phyloP scores from a whole-genome alignment of 2,888 invertebrate genomes.

The Orthosia gracilis region DNA sequence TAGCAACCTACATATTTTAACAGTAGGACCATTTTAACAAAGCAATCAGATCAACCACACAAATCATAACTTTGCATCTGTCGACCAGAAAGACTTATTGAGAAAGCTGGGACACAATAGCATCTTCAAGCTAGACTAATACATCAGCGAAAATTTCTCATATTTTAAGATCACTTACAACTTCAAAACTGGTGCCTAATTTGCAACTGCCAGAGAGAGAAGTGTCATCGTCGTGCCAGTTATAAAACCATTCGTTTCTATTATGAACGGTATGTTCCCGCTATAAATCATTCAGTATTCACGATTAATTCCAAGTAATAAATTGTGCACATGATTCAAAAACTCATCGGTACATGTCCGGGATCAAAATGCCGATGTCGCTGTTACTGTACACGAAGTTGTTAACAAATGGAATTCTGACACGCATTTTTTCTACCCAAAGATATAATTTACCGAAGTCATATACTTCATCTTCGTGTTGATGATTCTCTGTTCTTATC shows the following conservation, averaged over 20 bases:
- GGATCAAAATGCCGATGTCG: constrained; percentile 40
- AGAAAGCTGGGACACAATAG: constrained; percentile 5
- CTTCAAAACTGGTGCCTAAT: constrained; percentile 10
- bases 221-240: constrained; percentile 15
- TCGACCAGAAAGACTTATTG: background rate
- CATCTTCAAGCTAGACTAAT: background rate
- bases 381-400: constrained; percentile 11
- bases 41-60: background rate
- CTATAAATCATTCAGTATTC: constrained; percentile 53
- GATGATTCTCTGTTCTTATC: no score
- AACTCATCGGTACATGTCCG: constrained; percentile 54
- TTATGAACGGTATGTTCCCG: constrained; percentile 32
- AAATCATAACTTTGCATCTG: constrained; percentile 1
- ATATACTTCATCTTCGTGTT: no score
- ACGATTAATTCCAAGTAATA: constrained; percentile 52
- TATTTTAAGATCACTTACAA: constrained; percentile 1
- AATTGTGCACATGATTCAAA: constrained; percentile 53
- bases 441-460: background rate
- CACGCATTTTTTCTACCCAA: background rate
- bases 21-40: background rate
- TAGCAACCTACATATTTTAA: background rate
- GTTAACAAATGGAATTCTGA: constrained; percentile 16
- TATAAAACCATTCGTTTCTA: constrained; percentile 42
- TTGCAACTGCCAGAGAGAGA: constrained; percentile 4
- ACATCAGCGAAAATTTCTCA: background rate